Evolutionary conservation across 2,888 invertebrate species (phyloP).

Genomic region (Acleris literana): DNA sequence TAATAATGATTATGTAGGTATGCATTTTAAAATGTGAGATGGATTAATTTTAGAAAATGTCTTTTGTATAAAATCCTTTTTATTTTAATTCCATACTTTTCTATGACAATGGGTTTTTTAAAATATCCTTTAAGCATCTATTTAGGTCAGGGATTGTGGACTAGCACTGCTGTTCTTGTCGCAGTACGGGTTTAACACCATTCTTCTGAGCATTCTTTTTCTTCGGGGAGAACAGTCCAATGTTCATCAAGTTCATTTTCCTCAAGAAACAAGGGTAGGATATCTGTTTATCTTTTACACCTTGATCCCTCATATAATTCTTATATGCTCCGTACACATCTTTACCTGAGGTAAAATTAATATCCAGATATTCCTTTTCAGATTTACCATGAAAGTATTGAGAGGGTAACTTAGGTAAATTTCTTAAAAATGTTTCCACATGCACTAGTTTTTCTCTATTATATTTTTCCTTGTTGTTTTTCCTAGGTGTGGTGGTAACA

Average conservation of each 20-base stretch:
- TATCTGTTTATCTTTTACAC: conserved; percentile 29
- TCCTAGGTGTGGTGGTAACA: conserved; percentile 24
- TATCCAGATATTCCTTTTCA: conserved; percentile 31
- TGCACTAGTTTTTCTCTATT: conserved; percentile 32
- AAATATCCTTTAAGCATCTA: neutral
- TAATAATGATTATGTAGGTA: no score
- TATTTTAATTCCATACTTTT: no score
- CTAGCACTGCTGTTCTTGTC: conserved; percentile 29
- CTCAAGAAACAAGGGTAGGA: conserved; percentile 33
- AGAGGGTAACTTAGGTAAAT: conserved; percentile 27
- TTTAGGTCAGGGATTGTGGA: neutral
- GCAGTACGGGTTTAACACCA: conserved; percentile 21
- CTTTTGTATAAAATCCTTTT: no score
- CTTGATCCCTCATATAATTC: conserved; percentile 25
- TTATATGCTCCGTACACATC: conserved; percentile 33
- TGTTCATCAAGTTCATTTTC: conserved; percentile 30
- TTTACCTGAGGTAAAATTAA: conserved; percentile 28
- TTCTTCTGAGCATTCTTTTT: conserved; percentile 28
- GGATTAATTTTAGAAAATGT: no score
- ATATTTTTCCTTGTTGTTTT: conserved; percentile 32
- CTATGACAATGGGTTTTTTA: no score
- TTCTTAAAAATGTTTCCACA: conserved; percentile 32
- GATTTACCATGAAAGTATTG: conserved; percentile 33
- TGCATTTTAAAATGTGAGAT: no score
- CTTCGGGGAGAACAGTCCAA: conserved; percentile 29